phyloP scores from a whole-genome alignment of 2,113 vertebrate genomes.

The Tinamus guttatus region DNA sequence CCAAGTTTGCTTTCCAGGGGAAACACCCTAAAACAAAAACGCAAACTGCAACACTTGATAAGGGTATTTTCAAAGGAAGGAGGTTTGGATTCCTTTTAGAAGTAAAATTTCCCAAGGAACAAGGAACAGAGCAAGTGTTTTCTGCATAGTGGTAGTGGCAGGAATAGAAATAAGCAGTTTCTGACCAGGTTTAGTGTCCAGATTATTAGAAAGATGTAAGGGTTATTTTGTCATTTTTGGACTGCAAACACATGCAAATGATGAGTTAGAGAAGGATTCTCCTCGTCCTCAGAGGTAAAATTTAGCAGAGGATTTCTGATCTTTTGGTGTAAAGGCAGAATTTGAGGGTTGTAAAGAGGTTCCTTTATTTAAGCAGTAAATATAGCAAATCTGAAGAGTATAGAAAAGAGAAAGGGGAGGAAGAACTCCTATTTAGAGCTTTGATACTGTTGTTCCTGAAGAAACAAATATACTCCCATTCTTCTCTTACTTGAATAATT shows the following conservation, averaged over 20 bases:
- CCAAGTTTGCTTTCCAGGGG: background rate
- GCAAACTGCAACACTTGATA: background rate
- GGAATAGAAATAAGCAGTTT: background rate
- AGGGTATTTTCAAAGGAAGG: background rate
- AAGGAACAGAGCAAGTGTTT: background rate
- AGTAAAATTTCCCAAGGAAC: background rate
- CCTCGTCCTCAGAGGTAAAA: background rate
- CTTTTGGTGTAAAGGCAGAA: background rate
- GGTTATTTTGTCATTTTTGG: background rate
- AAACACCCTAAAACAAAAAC: background rate
- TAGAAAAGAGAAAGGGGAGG: background rate
- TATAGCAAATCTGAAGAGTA: background rate
- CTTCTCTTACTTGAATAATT: background rate
- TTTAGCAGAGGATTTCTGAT: background rate
- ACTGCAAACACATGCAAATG: rapidly evolving
- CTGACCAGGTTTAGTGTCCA: background rate
- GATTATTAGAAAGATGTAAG: background rate
- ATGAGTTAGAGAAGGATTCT: background rate
- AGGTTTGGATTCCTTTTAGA: background rate
- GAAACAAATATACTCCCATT: background rate
- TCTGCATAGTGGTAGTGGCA: background rate
- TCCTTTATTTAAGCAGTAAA: background rate
- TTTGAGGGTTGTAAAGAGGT: background rate
- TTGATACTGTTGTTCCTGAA: background rate
- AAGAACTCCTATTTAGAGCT: background rate